These are phyloP conservation scores for Dendrolimus pini DNA, from an alignment of 2,888 invertebrate genomes.

Conservation along the genomic window DNA sequence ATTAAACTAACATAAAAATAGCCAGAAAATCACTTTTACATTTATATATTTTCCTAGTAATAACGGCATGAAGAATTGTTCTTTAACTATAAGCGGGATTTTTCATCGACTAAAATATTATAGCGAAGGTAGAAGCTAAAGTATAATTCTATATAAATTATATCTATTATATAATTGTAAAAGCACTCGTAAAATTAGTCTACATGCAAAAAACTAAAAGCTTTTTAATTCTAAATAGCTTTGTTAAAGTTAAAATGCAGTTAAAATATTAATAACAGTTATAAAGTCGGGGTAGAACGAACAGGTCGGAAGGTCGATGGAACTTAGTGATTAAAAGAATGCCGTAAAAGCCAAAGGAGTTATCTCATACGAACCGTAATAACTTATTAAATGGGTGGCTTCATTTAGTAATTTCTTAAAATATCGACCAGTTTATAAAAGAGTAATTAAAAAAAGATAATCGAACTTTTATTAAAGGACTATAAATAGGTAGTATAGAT, in stretches of 20 bases:
- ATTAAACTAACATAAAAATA: too few relatives aligned
- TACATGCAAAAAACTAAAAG: slow-evolving; percentile 5
- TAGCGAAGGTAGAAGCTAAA: too few relatives aligned
- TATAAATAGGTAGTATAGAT: too few relatives aligned
- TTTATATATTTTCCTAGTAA: too few relatives aligned
- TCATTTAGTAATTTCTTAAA: slow-evolving; percentile 15
- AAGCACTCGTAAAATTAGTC: slow-evolving; percentile 8
- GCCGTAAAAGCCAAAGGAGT: slow-evolving; percentile 49
- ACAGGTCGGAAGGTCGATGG: slow-evolving; percentile 26
- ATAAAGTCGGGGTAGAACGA: slow-evolving; percentile 5
- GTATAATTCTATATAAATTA: too few relatives aligned
- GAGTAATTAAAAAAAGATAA: too few relatives aligned
- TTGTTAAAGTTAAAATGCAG: slow-evolving; percentile 27
- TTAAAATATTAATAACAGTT: slow-evolving; percentile 29
- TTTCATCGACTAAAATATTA: too few relatives aligned
- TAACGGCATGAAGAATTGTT: too few relatives aligned
- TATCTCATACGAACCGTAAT: slow-evolving; percentile 49
- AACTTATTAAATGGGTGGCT: slow-evolving; percentile 44
- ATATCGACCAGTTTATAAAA: too few relatives aligned
- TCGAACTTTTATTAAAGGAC: too few relatives aligned
- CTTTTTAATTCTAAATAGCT: slow-evolving; percentile 21
- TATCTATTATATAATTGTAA: slow-evolving; percentile 5
- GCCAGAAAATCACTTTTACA: too few relatives aligned
- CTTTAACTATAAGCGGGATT: too few relatives aligned
- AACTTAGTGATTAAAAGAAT: slow-evolving; percentile 53